Percentiles rank a stretch among this genome's conserved stretches.
These are phyloP conservation scores for Arion vulgaris DNA, from an alignment of 1,140 invertebrate species.

Conservation along the genomic window DNA sequence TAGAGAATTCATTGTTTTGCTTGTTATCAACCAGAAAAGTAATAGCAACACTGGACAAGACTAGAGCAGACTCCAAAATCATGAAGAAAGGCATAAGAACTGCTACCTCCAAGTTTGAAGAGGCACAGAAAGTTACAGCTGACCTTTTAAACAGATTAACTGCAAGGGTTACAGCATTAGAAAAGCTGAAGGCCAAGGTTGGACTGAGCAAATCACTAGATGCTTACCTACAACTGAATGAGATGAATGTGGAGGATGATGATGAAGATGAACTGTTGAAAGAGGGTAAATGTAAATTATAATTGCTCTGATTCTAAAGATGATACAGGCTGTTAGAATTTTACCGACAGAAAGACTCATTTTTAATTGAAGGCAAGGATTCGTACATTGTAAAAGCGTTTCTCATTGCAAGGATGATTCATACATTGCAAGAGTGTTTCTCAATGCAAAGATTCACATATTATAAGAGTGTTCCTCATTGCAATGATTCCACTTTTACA, in stretches of 20 bases:
- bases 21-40: constrained; percentile 60
- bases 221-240: constrained; percentile 70
- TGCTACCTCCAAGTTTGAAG: constrained; percentile 66
- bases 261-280: constrained; percentile 70
- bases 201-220: constrained; percentile 67
- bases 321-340: constrained; percentile 6
- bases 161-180: constrained; percentile 66
- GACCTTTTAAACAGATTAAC: constrained; percentile 67
- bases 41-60: constrained; percentile 68
- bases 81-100: constrained; percentile 71
- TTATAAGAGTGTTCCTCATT: too few relatives aligned
- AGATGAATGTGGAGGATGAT: constrained; percentile 65
- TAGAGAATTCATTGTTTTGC: not conserved
- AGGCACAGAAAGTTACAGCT: constrained; percentile 64
- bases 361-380: too few relatives aligned
- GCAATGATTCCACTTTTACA: too few relatives aligned
- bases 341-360: too few relatives aligned
- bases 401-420: too few relatives aligned
- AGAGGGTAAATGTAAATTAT: constrained; percentile 54
- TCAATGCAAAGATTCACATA: too few relatives aligned
- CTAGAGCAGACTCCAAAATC: constrained; percentile 66
- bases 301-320: not conserved
- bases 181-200: constrained; percentile 71
- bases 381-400: too few relatives aligned
- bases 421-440: too few relatives aligned